Conservation (phyloP, 1,140 invertebrate genomes). For the Thaumetopoea pityocampa region DNA sequence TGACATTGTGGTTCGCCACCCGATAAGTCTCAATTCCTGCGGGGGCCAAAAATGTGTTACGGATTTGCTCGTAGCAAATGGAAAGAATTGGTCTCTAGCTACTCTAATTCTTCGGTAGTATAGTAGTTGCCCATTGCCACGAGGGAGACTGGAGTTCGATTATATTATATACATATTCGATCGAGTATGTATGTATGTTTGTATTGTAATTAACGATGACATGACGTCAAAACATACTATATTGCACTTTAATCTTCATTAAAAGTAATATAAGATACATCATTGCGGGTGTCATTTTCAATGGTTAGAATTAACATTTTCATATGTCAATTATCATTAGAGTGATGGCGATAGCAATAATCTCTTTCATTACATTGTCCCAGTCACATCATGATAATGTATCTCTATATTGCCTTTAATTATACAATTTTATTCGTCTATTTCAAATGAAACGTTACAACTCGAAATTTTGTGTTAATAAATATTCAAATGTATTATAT, state of each 20-base stretch:
- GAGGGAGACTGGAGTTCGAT: too few species aligned
- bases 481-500: neutral
- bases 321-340: slow-evolving; percentile 25
- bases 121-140: too few species aligned
- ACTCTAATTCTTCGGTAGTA: too few species aligned
- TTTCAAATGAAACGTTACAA: slow-evolving; percentile 8
- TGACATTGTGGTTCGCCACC: too few species aligned
- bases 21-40: too few species aligned
- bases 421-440: slow-evolving; percentile 30
- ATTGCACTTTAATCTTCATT: slow-evolving; percentile 7
- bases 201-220: neutral
- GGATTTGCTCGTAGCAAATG: too few species aligned
- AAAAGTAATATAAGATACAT: slow-evolving; percentile 3
- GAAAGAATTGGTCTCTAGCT: too few species aligned
- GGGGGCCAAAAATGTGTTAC: too few species aligned
- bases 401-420: slow-evolving; percentile 46
- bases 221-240: neutral
- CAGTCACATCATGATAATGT: slow-evolving; percentile 32
- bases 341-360: slow-evolving; percentile 20
- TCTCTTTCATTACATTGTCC: slow-evolving; percentile 25
- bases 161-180: neutral
- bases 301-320: slow-evolving; percentile 7
- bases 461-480: neutral
- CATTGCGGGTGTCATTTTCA: neutral
- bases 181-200: neutral